These are phyloP conservation scores for Zaprionus gabonicus DNA, from an alignment of 1,140 invertebrate genomes.

Conservation along the genomic window DNA sequence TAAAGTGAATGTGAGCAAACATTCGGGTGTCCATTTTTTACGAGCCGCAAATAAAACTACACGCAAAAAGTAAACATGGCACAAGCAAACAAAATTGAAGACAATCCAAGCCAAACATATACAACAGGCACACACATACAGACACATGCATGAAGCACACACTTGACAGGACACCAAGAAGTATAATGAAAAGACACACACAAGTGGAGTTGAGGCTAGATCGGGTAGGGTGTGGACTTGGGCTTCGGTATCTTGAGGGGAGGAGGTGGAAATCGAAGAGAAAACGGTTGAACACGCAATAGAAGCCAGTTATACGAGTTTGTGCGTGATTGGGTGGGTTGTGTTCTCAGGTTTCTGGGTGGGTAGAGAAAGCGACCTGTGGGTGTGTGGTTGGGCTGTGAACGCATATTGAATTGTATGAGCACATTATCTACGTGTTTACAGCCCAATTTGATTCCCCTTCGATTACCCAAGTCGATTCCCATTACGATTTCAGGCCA, in stretches of 20 bases:
- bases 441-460: slow-evolving; percentile 83
- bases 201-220: neutral
- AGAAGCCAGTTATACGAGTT: slow-evolving; percentile 50
- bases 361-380: neutral
- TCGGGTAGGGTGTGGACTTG: slow-evolving; percentile 1
- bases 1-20: slow-evolving; percentile 60
- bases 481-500: slow-evolving; percentile 1
- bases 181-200: slow-evolving; percentile 61
- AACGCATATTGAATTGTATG: slow-evolving; percentile 76
- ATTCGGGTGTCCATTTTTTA: slow-evolving; percentile 77
- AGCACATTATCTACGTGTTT: slow-evolving; percentile 83
- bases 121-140: slow-evolving; percentile 27
- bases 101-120: slow-evolving; percentile 41
- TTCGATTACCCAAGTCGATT: slow-evolving; percentile 57
- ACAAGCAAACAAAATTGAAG: slow-evolving; percentile 45
- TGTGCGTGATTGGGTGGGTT: slow-evolving; percentile 4
- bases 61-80: slow-evolving; percentile 53
- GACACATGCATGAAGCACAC: slow-evolving; percentile 35
- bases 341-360: neutral
- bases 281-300: slow-evolving; percentile 37
- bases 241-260: neutral
- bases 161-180: slow-evolving; percentile 64
- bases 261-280: slow-evolving; percentile 17
- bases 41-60: slow-evolving; percentile 71
- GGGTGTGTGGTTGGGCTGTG: slow-evolving; percentile 25